A percentile compares a stretch with the other conserved stretches of the same genome.
Conservation (phyloP, 1,140 invertebrate species). For the Telenomus remus region DNA sequence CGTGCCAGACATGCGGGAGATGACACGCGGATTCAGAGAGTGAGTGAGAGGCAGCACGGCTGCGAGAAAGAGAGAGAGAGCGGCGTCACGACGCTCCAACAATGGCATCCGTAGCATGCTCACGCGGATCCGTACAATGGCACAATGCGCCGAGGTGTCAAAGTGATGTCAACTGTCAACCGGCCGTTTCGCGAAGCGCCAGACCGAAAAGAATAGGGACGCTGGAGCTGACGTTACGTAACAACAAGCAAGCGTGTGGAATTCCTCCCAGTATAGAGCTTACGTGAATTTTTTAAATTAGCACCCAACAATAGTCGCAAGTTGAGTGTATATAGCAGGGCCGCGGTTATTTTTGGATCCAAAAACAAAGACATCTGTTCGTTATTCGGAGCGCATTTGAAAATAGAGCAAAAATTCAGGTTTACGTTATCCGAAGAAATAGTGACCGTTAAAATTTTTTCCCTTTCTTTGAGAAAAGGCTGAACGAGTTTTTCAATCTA, state of each 20-base stretch:
- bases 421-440: no score
- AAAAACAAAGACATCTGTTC: neutral
- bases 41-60: conserved; percentile 57
- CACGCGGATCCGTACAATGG: conserved; percentile 65
- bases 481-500: no score
- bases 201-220: conserved; percentile 63
- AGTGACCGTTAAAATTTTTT: no score
- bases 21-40: conserved; percentile 39
- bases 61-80: conserved; percentile 60
- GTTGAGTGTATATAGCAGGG: neutral
- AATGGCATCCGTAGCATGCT: conserved; percentile 52
- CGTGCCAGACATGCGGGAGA: conserved; percentile 46
- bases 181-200: conserved; percentile 63
- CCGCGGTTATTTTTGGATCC: neutral
- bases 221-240: conserved; percentile 49
- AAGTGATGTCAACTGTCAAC: conserved; percentile 73
- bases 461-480: no score
- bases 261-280: conserved; percentile 37
- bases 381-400: neutral
- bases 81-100: conserved; percentile 69
- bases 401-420: no score
- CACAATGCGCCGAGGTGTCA: conserved; percentile 66
- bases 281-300: conserved; percentile 37
- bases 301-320: conserved; percentile 29
- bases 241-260: conserved; percentile 43